These are phyloP conservation scores for Echeneis naucrates DNA, from an alignment of 2,797 vertebrate species.

Conservation along the genomic window DNA sequence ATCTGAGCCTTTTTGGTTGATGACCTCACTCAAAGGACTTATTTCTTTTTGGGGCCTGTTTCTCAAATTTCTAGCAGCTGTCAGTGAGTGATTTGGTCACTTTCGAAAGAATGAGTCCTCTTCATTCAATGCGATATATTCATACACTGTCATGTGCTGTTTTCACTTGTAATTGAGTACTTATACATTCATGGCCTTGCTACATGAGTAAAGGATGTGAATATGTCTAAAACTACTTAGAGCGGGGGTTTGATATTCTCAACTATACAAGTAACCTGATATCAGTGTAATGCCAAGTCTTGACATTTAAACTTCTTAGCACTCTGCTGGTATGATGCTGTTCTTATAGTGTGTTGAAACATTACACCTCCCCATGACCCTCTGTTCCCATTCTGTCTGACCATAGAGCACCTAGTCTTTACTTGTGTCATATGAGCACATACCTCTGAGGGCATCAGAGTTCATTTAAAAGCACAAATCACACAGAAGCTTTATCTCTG, in stretches of 20 bases:
- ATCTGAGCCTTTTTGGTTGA: not conserved
- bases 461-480: conserved; percentile 40
- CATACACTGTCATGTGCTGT: not conserved
- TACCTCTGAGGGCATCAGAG: conserved; percentile 50
- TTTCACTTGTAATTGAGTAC: not conserved
- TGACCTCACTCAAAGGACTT: not conserved
- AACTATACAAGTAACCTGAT: conserved; percentile 31
- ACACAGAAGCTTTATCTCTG: not conserved
- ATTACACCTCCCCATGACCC: conserved; percentile 75
- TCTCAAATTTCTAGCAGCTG: not conserved
- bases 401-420: conserved; percentile 54
- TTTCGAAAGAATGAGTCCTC: not conserved
- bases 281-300: conserved; percentile 65
- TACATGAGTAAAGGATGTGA: not conserved
- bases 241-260: conserved; percentile 25
- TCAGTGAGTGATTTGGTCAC: not conserved
- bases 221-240: not conserved
- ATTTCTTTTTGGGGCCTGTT: not conserved
- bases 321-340: conserved; percentile 60
- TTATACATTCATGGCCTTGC: not conserved
- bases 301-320: conserved; percentile 79
- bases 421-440: conserved; percentile 57
- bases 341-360: conserved; percentile 76
- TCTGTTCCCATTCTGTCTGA: conserved; percentile 60
- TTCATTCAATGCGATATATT: not conserved